Evolutionary conservation across 2,797 vertebrate genomes (phyloP).

Genomic region (Hypotaenidia okinawae): DNA sequence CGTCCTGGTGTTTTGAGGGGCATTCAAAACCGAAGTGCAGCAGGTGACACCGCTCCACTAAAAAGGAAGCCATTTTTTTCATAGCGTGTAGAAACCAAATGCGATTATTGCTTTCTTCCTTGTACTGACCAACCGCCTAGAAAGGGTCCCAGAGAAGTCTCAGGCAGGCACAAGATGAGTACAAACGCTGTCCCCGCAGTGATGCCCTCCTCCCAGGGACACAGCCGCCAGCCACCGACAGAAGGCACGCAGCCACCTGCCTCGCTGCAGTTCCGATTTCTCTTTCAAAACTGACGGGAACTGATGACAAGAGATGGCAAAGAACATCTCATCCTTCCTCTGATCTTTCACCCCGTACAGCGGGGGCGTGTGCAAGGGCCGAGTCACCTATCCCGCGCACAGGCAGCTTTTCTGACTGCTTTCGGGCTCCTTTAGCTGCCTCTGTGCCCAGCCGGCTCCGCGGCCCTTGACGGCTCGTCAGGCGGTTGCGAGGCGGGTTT

Average conservation of each 20-base stretch:
- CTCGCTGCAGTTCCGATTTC: neutral
- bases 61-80: neutral
- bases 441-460: neutral
- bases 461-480: neutral
- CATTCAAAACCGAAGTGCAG: neutral
- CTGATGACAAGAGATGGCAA: neutral
- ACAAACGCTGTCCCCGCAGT: fast-evolving
- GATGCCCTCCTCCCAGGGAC: neutral
- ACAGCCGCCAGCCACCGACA: fast-evolving
- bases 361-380: neutral
- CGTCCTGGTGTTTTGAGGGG: neutral
- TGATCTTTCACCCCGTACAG: neutral
- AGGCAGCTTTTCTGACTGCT: fast-evolving
- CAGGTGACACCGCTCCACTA: neutral
- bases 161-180: neutral
- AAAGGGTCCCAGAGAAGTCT: neutral
- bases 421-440: neutral
- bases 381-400: neutral
- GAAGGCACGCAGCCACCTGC: neutral
- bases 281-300: conserved; percentile 5
- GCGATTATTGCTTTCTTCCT: neutral
- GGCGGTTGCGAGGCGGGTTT: fast-evolving
- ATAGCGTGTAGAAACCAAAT: neutral
- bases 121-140: neutral
- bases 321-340: neutral